Conservation (phyloP, 2,888 invertebrate species). For the Anarsia innoxiella region DNA sequence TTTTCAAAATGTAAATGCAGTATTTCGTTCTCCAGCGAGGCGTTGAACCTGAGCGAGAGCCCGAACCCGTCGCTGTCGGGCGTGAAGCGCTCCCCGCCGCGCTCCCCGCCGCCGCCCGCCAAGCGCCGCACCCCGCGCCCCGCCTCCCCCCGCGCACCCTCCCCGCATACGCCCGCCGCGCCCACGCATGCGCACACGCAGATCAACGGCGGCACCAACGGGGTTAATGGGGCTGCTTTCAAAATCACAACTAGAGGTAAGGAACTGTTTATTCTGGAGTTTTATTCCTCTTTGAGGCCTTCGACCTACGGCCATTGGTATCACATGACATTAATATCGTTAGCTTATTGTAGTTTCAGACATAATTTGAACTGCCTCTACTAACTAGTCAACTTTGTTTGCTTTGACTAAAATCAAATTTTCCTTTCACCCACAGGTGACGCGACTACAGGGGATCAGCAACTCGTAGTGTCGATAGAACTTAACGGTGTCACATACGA, state of each 20-base stretch:
- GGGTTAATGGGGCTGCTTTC: constrained; percentile 80
- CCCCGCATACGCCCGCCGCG: constrained; percentile 26
- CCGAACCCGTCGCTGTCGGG: constrained; percentile 61
- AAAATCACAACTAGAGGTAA: constrained; percentile 90
- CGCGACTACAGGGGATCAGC: constrained; percentile 88
- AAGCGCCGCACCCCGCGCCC: constrained; percentile 68
- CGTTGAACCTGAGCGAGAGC: constrained; percentile 85
- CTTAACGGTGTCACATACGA: constrained; percentile 96
- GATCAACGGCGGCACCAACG: constrained; percentile 33
- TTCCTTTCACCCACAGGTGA: constrained; percentile 78
- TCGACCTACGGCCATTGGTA: too few species aligned
- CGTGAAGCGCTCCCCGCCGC: constrained; percentile 62
- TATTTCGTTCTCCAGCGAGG: constrained; percentile 78
- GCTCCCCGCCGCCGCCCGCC: constrained; percentile 77
- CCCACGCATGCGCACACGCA: constrained; percentile 23
- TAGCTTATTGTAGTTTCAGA: too few species aligned
- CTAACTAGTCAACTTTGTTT: neutral
- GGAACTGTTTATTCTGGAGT: too few species aligned
- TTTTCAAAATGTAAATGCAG: too few species aligned
- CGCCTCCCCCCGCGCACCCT: constrained; percentile 37
- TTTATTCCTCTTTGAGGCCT: too few species aligned
- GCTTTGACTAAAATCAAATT: too few species aligned
- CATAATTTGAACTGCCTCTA: constrained; percentile 1
- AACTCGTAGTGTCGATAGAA: constrained; percentile 95
- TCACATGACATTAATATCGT: too few species aligned